Evolutionary conservation across 2,888 invertebrate species (phyloP), one percentile per base, ranked within the genome.

Genomic region (Trichogramma evanescens): DNA sequence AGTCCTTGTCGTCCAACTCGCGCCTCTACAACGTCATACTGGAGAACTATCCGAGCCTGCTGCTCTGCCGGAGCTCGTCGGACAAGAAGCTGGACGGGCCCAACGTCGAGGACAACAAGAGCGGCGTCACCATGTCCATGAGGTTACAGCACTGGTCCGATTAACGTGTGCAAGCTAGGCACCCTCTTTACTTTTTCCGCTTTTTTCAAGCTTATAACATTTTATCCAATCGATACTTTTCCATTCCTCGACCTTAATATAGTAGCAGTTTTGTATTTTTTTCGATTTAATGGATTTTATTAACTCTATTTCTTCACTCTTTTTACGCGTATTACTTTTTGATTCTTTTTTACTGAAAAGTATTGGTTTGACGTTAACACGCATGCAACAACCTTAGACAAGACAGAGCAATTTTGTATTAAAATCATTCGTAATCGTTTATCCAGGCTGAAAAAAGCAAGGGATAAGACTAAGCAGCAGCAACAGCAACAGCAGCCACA

Each of bases 21-120:
- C 82, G 83, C 54, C 78, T 88, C 5, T 88, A 87, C 76, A 86
- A 85, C 64, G 84, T 88, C 8, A 85, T 89, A 61, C 75, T 89
- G 65, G 86, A 87, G 72, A 88, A 88, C 70, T 89, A 89, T 73
- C 89, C 89, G 5, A 86, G 86, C 58, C 74, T 89, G 45, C 72
- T 89, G 58, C 79, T 84, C 49, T 81, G 86, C 66, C 80, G 85
- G 69, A 85, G 86, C 69, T 80, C 81, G 55, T 88, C 87, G 0
- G 87, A 87, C 67, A 84, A 84, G 56, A 84, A 84, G 65, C 72
- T 87, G 2, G 72, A 76, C 6, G 78, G 79, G 43, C 71, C 74
- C 13, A 68, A 66, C 8, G 67, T 67, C 8, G 76, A 77, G 49
- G 74, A 76, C 63, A 77, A 78, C 9, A 82, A 85, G 66, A 77